Conservation (phyloP, 92 coral and sea anemone genomes). For the Parazoanthus swiftii region DNA sequence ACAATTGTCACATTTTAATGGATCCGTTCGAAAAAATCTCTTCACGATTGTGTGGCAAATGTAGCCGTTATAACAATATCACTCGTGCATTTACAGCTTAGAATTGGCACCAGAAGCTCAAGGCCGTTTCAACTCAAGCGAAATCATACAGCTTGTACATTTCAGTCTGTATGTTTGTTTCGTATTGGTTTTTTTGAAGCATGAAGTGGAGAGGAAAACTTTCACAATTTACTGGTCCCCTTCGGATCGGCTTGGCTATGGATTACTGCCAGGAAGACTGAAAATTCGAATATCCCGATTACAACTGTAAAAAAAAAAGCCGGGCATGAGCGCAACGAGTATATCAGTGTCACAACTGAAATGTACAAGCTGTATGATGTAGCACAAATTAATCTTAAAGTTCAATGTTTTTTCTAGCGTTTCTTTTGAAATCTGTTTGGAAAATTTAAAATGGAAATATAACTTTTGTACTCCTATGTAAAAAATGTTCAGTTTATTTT, state of each 20-base stretch:
- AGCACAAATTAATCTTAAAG: background rate
- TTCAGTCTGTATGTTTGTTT: constrained; percentile 6
- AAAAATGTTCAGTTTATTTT: constrained; percentile 4
- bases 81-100: constrained; percentile 8
- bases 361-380: background rate
- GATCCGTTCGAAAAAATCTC: constrained; percentile 8
- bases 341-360: background rate
- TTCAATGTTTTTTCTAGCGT: constrained; percentile 1
- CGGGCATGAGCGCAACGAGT: constrained; percentile 3
- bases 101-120: constrained; percentile 9
- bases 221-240: constrained; percentile 1
- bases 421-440: background rate
- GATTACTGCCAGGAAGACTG: constrained; percentile 1
- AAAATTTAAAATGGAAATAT: background rate
- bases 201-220: constrained; percentile 8
- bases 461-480: constrained; percentile 3
- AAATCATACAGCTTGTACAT: constrained; percentile 1
- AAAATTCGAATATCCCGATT: background rate
- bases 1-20: constrained; percentile 5
- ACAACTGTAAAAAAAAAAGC: background rate
- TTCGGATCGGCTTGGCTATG: background rate
- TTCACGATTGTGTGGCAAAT: constrained; percentile 8
- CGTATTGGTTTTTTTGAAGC: constrained; percentile 7
- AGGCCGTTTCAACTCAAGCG: background rate
- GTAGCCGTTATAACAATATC: constrained; percentile 7